A percentile compares a stretch with the other conserved stretches of the same genome.
phyloP scores from a whole-genome alignment of 2,888 invertebrate genomes.

The Leptinotarsa juncta region DNA sequence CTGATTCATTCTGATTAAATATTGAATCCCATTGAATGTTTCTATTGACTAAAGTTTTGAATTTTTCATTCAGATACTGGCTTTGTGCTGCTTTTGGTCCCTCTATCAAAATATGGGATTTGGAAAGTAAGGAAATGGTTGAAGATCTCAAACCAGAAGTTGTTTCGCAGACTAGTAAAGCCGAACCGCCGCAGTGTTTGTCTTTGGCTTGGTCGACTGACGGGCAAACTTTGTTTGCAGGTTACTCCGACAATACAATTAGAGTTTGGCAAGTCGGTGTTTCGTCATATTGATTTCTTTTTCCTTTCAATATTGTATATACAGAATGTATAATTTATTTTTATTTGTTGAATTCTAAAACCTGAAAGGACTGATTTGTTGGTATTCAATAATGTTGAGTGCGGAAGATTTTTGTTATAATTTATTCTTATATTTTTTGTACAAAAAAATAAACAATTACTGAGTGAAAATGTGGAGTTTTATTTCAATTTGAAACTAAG shows the following conservation, averaged over 20 bases:
- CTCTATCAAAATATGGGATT: slow-evolving; percentile 99
- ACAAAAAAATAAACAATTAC: no score
- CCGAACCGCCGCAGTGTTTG: slow-evolving; percentile 94
- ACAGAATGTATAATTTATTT: neutral
- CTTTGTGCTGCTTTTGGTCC: slow-evolving; percentile 99
- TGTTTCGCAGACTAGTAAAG: slow-evolving; percentile 81
- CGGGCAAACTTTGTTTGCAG: slow-evolving; percentile 98
- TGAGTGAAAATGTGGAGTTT: no score
- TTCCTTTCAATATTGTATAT: slow-evolving; percentile 6
- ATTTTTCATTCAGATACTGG: slow-evolving; percentile 79
- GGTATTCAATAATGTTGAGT: no score
- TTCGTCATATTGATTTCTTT: slow-evolving; percentile 70
- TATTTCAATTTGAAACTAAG: no score
- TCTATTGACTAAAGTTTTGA: neutral
- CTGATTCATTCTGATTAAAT: slow-evolving; percentile 54
- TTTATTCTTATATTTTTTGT: no score
- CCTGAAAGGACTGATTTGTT: neutral
- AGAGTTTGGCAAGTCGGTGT: slow-evolving; percentile 98
- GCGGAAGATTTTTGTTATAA: no score
- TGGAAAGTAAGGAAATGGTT: slow-evolving; percentile 99
- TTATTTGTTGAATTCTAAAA: neutral
- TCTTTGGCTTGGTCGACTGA: slow-evolving; percentile 99
- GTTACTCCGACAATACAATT: slow-evolving; percentile 98
- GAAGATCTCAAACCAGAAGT: slow-evolving; percentile 97
- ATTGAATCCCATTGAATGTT: neutral